Conservation (phyloP, 2,113 vertebrate genomes). For the Vombatus ursinus region DNA sequence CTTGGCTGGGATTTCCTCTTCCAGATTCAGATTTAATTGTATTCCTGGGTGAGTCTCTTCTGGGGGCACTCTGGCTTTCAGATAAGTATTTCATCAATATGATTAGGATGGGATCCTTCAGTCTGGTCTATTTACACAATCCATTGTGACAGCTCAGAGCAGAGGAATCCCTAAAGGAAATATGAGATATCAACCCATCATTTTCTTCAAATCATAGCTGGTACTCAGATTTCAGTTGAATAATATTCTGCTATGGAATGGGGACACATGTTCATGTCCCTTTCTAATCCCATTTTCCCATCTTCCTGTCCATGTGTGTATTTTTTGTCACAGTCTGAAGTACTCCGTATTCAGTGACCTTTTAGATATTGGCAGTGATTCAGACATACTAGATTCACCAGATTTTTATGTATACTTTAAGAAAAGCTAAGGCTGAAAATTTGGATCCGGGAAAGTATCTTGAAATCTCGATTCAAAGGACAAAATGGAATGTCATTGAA, state of each 20-base stretch:
- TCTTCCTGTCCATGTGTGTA: not conserved
- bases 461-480: not conserved
- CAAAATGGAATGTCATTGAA: conserved; percentile 6
- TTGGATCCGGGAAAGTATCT: not conserved
- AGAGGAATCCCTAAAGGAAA: conserved; percentile 83
- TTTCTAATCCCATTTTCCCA: not conserved
- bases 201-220: conserved; percentile 82
- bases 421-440: not conserved
- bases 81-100: conserved; percentile 82
- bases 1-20: conserved; percentile 63
- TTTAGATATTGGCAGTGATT: not conserved
- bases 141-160: conserved; percentile 83
- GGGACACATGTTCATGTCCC: not conserved
- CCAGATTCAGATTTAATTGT: conserved; percentile 80
- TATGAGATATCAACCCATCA: conserved; percentile 76
- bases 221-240: conserved; percentile 68
- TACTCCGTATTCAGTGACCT: not conserved
- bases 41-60: conserved; percentile 77
- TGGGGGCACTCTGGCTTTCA: conserved; percentile 75
- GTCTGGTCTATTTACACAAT: conserved; percentile 81
- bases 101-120: conserved; percentile 80
- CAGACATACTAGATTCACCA: not conserved
- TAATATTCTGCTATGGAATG: conserved; percentile 66
- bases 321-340: not conserved
- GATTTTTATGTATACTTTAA: not conserved